A percentile compares a stretch with the other conserved stretches of the same genome.
Conservation (phyloP, 2,888 invertebrate species). For the Argyra leucocephala region DNA sequence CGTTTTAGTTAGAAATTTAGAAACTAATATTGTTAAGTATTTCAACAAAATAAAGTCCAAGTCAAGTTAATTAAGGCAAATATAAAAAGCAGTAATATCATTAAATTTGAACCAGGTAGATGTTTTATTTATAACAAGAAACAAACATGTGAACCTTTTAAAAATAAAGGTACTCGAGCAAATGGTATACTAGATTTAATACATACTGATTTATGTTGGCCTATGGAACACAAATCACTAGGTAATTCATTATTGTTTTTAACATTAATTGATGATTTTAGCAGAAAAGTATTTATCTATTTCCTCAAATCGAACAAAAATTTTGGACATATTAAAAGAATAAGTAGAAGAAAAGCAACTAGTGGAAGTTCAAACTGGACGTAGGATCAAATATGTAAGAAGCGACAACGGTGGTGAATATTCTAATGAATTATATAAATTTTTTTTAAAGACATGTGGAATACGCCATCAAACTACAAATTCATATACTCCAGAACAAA, state of each 20-base stretch:
- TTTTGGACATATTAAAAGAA: conserved; percentile 18
- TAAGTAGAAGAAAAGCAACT: conserved; percentile 20
- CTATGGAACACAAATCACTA: conserved; percentile 24
- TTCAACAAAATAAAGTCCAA: too few relatives aligned
- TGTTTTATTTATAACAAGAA: conserved; percentile 17
- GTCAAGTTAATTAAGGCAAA: too few relatives aligned
- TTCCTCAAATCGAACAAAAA: conserved; percentile 23
- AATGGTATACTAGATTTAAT: conserved; percentile 22
- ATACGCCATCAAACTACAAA: conserved; percentile 27
- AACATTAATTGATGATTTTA: conserved; percentile 25
- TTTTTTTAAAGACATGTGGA: conserved; percentile 26
- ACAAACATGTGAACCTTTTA: conserved; percentile 23
- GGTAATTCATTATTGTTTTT: conserved; percentile 25
- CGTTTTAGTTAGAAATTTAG: too few relatives aligned
- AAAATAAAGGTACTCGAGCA: conserved; percentile 19
- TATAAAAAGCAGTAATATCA: conserved; percentile 21
- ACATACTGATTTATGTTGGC: conserved; percentile 26
- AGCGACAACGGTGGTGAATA: conserved; percentile 31
- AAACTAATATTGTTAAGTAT: too few relatives aligned
- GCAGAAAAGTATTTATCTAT: conserved; percentile 22
- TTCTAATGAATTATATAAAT: conserved; percentile 24
- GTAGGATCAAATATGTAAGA: conserved; percentile 25
- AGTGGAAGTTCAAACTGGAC: conserved; percentile 25
- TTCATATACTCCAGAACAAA: conserved; percentile 35
- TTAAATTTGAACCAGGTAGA: background rate